These are phyloP conservation scores for Pseudomugil gertrudae DNA, from an alignment of 2,797 vertebrate species.

Conservation along the genomic window DNA sequence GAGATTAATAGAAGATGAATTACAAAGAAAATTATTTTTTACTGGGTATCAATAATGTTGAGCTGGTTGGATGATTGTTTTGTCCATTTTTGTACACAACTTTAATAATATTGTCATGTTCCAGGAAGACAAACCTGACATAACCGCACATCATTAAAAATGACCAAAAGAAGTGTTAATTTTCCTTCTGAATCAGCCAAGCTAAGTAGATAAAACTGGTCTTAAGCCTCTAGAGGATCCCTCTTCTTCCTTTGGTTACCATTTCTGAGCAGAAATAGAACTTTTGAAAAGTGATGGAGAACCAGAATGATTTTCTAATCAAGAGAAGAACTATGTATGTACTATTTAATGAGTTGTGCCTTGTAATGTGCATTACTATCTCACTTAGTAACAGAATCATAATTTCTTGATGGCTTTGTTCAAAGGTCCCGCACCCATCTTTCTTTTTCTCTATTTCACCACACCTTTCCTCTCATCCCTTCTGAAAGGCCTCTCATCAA, in stretches of 20 bases:
- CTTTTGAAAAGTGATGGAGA: not conserved
- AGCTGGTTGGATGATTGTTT: not conserved
- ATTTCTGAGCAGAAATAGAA: not conserved
- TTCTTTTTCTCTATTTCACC: slow-evolving; percentile 29
- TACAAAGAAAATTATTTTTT: not conserved
- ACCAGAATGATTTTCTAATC: slow-evolving; percentile 2
- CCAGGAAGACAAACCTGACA: not conserved
- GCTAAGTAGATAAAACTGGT: not conserved
- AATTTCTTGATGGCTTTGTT: slow-evolving; percentile 78
- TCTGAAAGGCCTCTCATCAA: slow-evolving; percentile 77
- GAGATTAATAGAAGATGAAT: not conserved
- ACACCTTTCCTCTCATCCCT: slow-evolving; percentile 67
- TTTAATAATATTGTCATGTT: not conserved
- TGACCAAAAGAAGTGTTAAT: not conserved
- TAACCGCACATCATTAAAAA: not conserved
- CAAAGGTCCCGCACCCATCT: slow-evolving; percentile 70
- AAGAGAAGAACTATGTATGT: not conserved
- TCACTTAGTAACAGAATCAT: slow-evolving; percentile 79
- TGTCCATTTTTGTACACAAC: not conserved
- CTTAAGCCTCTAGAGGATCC: not conserved
- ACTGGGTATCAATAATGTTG: not conserved
- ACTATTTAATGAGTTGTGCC: too few species aligned
- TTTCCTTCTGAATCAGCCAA: not conserved
- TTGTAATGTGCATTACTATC: too few species aligned
- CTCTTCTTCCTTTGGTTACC: not conserved